Base-by-base conservation (phyloP, 2,797 vertebrate genomes). In the Phyllotis vaccarum region DNA sequence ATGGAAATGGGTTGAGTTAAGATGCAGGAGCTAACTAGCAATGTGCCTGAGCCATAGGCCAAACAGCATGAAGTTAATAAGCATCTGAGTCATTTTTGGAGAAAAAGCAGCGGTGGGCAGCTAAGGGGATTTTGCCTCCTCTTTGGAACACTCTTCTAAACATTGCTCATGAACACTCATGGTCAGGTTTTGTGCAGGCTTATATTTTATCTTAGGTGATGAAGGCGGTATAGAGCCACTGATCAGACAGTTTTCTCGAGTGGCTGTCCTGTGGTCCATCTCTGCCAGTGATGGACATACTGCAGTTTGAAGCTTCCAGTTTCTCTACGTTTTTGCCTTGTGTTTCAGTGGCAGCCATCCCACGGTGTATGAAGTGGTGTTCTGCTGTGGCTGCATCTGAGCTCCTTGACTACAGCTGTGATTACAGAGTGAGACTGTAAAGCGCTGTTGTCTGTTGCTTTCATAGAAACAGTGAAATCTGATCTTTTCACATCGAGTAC, bases 181-280 rank as follows among this genome's bases (percentile, higher is more conserved):
- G 29, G 70, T 66, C 43, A 85, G 27, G n/a, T 80, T 82, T 95
- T 93, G 40, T 75, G 22, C 87, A 52, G 78, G 49, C 81, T n/a
- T 86, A 31, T 79, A 37, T 94, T 95, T 91, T 95, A 93, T 89
- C 43, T 87, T 76, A 56, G 54, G 22, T 46, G 62, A 37, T 72
- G 49, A 49, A 58, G 24, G 24, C 24, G 58, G 24, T 91, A 22
- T 27, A 70, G 1, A 34, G 46, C 88, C 83, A 70, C 81, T 56
- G 89, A 11, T 34, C 66, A 58, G 11, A 75, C 86, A 70, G 21
- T 91, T 94, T 43, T 86, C 37, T 75, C 82, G 22, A 78, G 72
- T 24, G 34, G 24, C 2, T 37, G 6, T 4, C 40, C 76, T 52
- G 12, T 68, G 92, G 80, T 70, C 24, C 27, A 16, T 91, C 78